phyloP scores from a whole-genome alignment of 2,113 vertebrate species.

The Spheniscus mendiculus region DNA sequence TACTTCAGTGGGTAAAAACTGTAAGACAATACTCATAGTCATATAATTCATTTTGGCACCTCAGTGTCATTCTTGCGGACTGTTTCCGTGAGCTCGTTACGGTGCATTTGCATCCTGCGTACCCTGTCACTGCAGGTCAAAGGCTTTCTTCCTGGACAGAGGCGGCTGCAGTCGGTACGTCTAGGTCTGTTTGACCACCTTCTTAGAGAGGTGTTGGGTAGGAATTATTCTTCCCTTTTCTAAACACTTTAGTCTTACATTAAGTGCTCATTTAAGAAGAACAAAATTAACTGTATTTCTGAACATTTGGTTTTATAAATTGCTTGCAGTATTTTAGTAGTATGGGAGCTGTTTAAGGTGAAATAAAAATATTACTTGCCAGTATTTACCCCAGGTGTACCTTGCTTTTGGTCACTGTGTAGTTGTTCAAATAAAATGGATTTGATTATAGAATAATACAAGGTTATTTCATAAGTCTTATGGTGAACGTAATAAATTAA shows the following conservation, averaged over 20 bases:
- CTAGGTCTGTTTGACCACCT: too few relatives aligned
- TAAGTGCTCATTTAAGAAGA: background rate
- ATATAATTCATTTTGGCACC: too few relatives aligned
- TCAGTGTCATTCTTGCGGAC: rapidly evolving
- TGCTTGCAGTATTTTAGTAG: background rate
- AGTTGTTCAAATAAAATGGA: background rate
- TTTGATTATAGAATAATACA: background rate
- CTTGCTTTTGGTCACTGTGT: background rate
- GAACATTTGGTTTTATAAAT: background rate
- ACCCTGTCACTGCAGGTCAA: too few relatives aligned
- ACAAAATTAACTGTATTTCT: background rate
- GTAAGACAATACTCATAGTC: background rate
- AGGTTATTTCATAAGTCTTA: background rate
- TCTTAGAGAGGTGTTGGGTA: background rate
- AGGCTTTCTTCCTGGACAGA: background rate
- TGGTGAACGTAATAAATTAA: background rate
- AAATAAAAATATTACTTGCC: background rate
- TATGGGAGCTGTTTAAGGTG: background rate
- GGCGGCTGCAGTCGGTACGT: background rate
- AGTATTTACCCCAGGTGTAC: background rate
- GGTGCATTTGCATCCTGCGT: rapidly evolving
- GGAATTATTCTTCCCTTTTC: background rate
- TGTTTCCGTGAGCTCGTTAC: rapidly evolving
- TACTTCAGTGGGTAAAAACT: background rate
- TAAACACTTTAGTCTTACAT: background rate